Base-by-base conservation (phyloP, 2,113 vertebrate genomes). In the Cyanocitta stelleri region DNA sequence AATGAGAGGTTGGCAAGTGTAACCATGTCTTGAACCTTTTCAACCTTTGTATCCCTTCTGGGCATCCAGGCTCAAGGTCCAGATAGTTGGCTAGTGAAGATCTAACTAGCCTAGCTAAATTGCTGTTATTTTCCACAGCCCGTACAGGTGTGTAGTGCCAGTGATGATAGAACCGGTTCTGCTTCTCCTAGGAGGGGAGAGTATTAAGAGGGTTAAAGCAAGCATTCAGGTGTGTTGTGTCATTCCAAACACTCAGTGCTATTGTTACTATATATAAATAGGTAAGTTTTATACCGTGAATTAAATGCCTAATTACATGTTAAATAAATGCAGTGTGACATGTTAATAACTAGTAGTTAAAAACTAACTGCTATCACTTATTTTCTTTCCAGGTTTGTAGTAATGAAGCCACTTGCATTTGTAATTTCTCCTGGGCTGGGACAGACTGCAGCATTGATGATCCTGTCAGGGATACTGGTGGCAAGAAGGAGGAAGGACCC, bases 391-490 rank as follows among this genome's bases (percentile, higher is more conserved):
- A 99, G 99, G 98, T 99, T 82, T 99, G 99, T 97, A 99, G 99
- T 98, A 99, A 99, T 66, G 99, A 99, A 98, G 99, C 98, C 64
- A 98, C 99, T n/a, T 99, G 99, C 97, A 99, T 99, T 94, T 99
- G 99, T 95, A 98, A 99, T 95, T 97, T 97, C 82, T 99, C 98
- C 72, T 99, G 99, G 99, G 99, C 99, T 21, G 99, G 99, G 46
- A 99, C 99, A 64, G 99, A 99, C 97, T 99, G 99, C 98, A 99
- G 99, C 96, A 99, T 99, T 97, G 98, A 98, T 54, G 99, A 99
- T 96, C 99, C 99, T 18, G 96, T 98, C 68, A 99, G 98, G 96
- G 96, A 98, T 83, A 97, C 97, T 37, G 96, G 98, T 56, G 80
- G 97, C n/a, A 97, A 98, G 51, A 98, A 98, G 89, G 98, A 99